A percentile compares a stretch with the other conserved stretches of the same genome.
phyloP scores from a whole-genome alignment of 2,888 invertebrate genomes.

The Trichopria drosophilae region DNA sequence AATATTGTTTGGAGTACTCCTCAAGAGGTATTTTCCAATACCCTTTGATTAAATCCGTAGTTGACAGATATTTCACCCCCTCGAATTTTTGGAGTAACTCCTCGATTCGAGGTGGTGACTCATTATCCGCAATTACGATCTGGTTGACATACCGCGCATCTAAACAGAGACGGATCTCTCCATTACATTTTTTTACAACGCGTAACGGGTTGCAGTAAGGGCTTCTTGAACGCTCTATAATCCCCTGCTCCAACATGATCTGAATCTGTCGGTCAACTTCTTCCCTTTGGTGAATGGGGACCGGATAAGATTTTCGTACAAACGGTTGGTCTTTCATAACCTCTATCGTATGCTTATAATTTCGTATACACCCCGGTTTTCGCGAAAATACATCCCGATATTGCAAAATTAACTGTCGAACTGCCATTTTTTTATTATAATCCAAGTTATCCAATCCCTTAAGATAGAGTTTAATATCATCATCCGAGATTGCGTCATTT shows the following conservation, averaged over 20 bases:
- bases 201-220: slow-evolving; percentile 43
- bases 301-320: slow-evolving; percentile 38
- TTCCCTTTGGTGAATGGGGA: slow-evolving; percentile 38
- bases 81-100: slow-evolving; percentile 26
- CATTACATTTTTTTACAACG: slow-evolving; percentile 41
- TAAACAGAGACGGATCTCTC: slow-evolving; percentile 29
- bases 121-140: no score
- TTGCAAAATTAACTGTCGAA: background rate
- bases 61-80: slow-evolving; percentile 26
- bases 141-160: slow-evolving; percentile 43
- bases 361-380: background rate
- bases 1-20: slow-evolving; percentile 2
- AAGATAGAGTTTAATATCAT: no score
- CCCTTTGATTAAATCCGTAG: slow-evolving; percentile 31
- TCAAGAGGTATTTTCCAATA: slow-evolving; percentile 24
- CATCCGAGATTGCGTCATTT: no score
- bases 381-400: background rate
- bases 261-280: slow-evolving; percentile 36
- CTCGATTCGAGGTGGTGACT: no score
- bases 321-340: slow-evolving; percentile 34
- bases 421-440: no score
- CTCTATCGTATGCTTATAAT: slow-evolving; percentile 38
- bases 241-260: slow-evolving; percentile 38
- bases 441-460: no score
- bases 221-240: slow-evolving; percentile 39